Evolutionary conservation across 2,888 invertebrate species (phyloP).

Genomic region (Stenolophus ochropezus): DNA sequence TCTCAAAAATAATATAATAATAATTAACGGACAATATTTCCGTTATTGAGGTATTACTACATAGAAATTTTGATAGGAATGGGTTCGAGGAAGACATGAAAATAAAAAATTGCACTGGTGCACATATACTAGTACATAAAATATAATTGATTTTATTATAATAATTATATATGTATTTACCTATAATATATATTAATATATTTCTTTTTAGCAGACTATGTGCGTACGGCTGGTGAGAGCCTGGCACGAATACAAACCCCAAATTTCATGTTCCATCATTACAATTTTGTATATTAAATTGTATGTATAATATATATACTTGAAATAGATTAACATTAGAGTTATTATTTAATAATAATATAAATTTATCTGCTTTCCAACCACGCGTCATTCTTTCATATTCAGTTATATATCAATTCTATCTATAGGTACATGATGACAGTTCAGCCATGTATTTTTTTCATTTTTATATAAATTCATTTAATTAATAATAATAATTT

Average conservation of each 20-base stretch:
- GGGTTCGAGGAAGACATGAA: background rate
- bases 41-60: background rate
- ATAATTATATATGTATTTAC: slow-evolving; percentile 59
- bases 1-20: background rate
- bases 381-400: slow-evolving; percentile 60
- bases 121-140: slow-evolving; percentile 71
- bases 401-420: slow-evolving; percentile 57
- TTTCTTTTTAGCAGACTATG: slow-evolving; percentile 55
- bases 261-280: slow-evolving; percentile 66
- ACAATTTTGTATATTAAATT: slow-evolving; percentile 71
- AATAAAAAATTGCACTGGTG: slow-evolving; percentile 13
- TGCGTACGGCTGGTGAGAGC: slow-evolving; percentile 25
- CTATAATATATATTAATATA: slow-evolving; percentile 59
- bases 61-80: background rate
- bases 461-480: slow-evolving; percentile 66
- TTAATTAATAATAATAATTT: slow-evolving; percentile 67
- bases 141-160: slow-evolving; percentile 73
- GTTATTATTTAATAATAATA: slow-evolving; percentile 65
- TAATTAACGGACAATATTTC: background rate
- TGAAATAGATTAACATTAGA: slow-evolving; percentile 69
- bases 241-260: slow-evolving; percentile 68
- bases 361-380: slow-evolving; percentile 67
- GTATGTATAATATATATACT: slow-evolving; percentile 63
- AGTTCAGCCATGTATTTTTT: slow-evolving; percentile 70
- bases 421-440: slow-evolving; percentile 62